Evolutionary conservation across 92 coral and sea anemone species (phyloP), one percentile per base, ranked within the genome.

Genomic region (Parazoanthus atlanticus): DNA sequence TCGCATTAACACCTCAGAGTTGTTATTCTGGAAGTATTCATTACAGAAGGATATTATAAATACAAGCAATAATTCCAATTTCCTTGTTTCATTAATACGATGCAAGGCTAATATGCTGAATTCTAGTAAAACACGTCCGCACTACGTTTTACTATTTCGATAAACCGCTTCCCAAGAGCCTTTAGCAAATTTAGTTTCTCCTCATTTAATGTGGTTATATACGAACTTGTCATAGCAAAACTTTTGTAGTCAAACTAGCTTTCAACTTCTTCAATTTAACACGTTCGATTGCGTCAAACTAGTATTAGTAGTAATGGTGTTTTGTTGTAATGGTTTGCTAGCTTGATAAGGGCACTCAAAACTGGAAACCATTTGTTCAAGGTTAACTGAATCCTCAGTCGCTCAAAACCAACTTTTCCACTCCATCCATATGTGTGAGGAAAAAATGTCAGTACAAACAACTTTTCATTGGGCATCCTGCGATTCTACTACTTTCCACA

Each of bases 1-100:
- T 34, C 28, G 47, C 72, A 31, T 54, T 80, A 52, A 56, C 84
- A 80, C 70, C 70, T 80, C 47, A 19, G 7, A 56, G 16, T 25
- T 54, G 72, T 17, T 54, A 16, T 80, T 7, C 67, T 56, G 25
- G 70, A 54, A 80, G 29, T 31, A 78, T 49, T 26, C 8, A 49
- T 78, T 46, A 78, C 82, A 78, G 12, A 23, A 78, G 82, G n/a
- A 78, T 26, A 29, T 11, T 78, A 49, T 78, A 46, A 78, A 21
- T 78, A 12, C 84, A 56, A 80, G 43, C 23, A 9, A 79, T 15
- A 65, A 58, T 32, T 80, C 30, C 26, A 31, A 80, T 30, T 80
- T 80, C 31, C 83, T 79, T 17, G 38, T 80, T 56, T 54, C 64
- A 25, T 52, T 30, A 41, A 76, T 38, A 76, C 41, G 30, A 21